Percentiles rank a stretch among this genome's conserved stretches.
phyloP scores from a whole-genome alignment of 2,888 invertebrate genomes.

The Eupeodes latifasciatus region DNA sequence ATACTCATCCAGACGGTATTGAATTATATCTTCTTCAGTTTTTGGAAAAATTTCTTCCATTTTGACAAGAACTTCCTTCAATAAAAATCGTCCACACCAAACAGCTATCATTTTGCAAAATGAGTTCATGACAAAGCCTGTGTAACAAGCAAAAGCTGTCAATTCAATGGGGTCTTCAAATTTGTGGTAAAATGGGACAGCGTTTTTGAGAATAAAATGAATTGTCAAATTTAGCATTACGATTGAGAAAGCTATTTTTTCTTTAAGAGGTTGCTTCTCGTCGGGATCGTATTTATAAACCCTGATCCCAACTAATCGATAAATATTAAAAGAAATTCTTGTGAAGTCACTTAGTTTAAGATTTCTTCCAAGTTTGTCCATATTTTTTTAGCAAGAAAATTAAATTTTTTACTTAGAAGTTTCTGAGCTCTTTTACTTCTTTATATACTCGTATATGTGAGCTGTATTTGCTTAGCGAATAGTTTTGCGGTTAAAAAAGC shows the following conservation, averaged over 20 bases:
- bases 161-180: slow-evolving; percentile 38
- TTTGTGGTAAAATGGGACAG: neutral
- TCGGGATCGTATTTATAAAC: slow-evolving; percentile 42
- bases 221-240: neutral
- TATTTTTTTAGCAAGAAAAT: neutral
- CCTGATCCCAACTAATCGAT: slow-evolving; percentile 42
- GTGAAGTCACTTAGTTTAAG: slow-evolving; percentile 60
- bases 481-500: slow-evolving; percentile 12
- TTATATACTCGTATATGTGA: neutral
- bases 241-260: slow-evolving; percentile 18
- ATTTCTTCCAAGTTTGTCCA: slow-evolving; percentile 28
- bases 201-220: neutral
- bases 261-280: neutral
- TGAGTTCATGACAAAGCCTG: slow-evolving; percentile 49
- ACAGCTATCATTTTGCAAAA: slow-evolving; percentile 48
- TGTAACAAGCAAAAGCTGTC: slow-evolving; percentile 53
- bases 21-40: slow-evolving; percentile 36
- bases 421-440: neutral
- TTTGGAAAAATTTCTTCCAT: slow-evolving; percentile 71
- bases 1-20: slow-evolving; percentile 63
- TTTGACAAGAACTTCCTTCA: slow-evolving; percentile 49
- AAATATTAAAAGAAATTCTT: slow-evolving; percentile 40
- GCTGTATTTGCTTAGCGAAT: neutral
- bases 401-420: neutral
- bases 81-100: slow-evolving; percentile 48